phyloP scores from a whole-genome alignment of 2,797 vertebrate species.

The Botia kubotai region DNA sequence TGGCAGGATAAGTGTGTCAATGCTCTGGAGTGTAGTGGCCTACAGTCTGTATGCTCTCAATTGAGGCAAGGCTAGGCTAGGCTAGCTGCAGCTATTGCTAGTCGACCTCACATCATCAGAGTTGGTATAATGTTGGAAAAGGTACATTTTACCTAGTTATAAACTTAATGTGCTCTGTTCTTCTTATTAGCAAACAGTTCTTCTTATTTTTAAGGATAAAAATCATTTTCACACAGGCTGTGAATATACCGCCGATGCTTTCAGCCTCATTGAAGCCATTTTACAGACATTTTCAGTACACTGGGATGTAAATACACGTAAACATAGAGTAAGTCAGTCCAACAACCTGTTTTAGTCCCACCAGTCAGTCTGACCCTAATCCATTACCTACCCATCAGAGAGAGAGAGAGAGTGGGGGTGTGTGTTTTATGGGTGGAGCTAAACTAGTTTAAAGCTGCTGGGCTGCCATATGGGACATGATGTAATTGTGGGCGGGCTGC shows the following conservation, averaged over 20 bases:
- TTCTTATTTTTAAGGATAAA: no score
- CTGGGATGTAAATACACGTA: not conserved
- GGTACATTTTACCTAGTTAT: not conserved
- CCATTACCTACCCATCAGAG: constrained; percentile 32
- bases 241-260: constrained; percentile 10
- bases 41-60: constrained; percentile 10
- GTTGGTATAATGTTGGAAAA: not conserved
- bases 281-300: constrained; percentile 6
- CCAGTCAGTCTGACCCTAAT: constrained; percentile 34
- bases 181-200: no score
- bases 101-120: not conserved
- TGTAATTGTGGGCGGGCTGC: constrained; percentile 24
- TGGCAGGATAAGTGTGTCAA: constrained; percentile 27
- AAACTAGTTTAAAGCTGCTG: constrained; percentile 28
- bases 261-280: not conserved
- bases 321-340: constrained; percentile 31
- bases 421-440: constrained; percentile 39
- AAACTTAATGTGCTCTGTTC: no score
- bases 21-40: constrained; percentile 2
- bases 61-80: constrained; percentile 7
- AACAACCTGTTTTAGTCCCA: constrained; percentile 35
- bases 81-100: not conserved
- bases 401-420: constrained; percentile 3
- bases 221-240: not conserved
- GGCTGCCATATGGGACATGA: constrained; percentile 37